phyloP scores from a whole-genome alignment of 2,113 vertebrate species.

The Elephas maximus region DNA sequence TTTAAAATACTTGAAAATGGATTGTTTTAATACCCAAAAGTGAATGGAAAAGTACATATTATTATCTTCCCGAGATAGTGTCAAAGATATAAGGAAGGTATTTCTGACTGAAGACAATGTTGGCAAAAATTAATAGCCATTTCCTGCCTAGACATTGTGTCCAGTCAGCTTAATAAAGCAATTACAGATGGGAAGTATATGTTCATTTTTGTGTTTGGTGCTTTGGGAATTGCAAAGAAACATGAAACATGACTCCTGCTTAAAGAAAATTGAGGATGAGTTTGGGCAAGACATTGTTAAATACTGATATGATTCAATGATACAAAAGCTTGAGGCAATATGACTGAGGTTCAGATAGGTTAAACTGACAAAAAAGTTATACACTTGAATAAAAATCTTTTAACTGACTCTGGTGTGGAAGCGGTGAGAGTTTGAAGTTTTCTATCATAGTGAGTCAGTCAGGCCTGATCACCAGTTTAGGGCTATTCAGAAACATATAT shows the following conservation, averaged over 20 bases:
- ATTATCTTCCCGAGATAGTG: slow-evolving; percentile 1
- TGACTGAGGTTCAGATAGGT: neutral
- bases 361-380: neutral
- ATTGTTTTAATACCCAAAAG: neutral
- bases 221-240: slow-evolving; percentile 13
- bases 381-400: neutral
- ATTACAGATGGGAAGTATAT: slow-evolving; percentile 2
- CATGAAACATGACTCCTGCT: neutral
- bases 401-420: neutral
- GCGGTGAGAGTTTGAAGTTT: neutral
- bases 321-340: neutral
- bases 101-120: slow-evolving; percentile 27
- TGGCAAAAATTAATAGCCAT: slow-evolving; percentile 20
- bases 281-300: slow-evolving; percentile 11
- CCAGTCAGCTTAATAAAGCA: slow-evolving; percentile 19
- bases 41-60: neutral
- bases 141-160: slow-evolving; percentile 42
- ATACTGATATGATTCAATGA: neutral
- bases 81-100: neutral
- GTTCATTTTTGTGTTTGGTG: neutral
- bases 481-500: neutral
- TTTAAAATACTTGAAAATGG: slow-evolving; percentile 7
- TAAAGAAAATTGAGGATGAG: slow-evolving; percentile 46
- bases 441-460: neutral
- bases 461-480: neutral